Percentiles rank a stretch among this genome's conserved stretches.
Evolutionary conservation across 2,113 vertebrate species (phyloP).

Genomic region (Aplodontia rufa): DNA sequence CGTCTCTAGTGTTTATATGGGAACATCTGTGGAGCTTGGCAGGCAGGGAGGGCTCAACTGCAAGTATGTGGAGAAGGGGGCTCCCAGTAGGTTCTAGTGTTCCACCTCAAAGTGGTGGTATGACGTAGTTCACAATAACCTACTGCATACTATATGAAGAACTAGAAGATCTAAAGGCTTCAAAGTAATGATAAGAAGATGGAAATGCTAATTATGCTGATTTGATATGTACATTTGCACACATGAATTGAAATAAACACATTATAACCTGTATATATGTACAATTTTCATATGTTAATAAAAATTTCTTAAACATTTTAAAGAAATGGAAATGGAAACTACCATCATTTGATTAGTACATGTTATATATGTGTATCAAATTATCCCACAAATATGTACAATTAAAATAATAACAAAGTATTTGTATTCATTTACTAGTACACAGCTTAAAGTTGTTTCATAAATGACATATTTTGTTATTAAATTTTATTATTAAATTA

Average conservation of each 20-base stretch:
- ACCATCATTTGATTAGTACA: background rate
- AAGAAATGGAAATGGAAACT: background rate
- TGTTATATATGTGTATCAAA: background rate
- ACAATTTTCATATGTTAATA: background rate
- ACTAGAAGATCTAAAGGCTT: background rate
- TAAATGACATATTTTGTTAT: background rate
- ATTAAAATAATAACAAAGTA: background rate
- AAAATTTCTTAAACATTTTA: background rate
- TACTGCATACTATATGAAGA: background rate
- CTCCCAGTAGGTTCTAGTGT: background rate
- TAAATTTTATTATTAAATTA: background rate
- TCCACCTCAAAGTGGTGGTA: no score
- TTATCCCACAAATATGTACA: background rate
- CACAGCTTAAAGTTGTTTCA: background rate
- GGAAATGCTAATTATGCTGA: background rate
- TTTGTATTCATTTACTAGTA: background rate
- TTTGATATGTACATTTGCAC: background rate
- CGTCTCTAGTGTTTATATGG: background rate
- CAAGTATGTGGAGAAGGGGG: background rate
- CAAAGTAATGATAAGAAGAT: background rate
- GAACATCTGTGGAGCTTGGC: background rate
- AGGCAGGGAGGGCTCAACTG: background rate
- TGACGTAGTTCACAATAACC: background rate
- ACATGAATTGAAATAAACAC: background rate
- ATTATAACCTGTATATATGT: background rate